Evolutionary conservation across 2,888 invertebrate species (phyloP).

Genomic region (Caradrina clavipalpis): DNA sequence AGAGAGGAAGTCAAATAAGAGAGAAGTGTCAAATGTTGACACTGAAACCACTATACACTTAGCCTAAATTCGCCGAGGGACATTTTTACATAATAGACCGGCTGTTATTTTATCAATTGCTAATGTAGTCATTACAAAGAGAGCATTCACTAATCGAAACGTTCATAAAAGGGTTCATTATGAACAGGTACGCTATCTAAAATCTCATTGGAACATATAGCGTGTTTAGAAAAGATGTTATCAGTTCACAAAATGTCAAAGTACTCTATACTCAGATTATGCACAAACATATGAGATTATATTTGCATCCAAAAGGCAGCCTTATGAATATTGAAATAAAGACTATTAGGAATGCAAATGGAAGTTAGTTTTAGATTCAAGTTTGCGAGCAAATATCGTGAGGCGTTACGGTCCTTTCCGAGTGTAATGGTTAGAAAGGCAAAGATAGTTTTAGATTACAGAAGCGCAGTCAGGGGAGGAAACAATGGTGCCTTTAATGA

Average conservation of each 20-base stretch:
- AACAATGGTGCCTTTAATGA: neutral
- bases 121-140: neutral
- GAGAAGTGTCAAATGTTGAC: too few species aligned
- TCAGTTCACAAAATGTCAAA: constrained; percentile 69
- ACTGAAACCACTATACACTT: too few species aligned
- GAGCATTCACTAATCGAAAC: neutral
- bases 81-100: too few species aligned
- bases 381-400: constrained; percentile 71
- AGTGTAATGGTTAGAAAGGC: constrained; percentile 65
- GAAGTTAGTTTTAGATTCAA: constrained; percentile 62
- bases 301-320: constrained; percentile 39
- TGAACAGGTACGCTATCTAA: constrained; percentile 34
- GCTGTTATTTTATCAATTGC: neutral
- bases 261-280: constrained; percentile 60
- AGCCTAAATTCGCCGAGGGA: too few species aligned
- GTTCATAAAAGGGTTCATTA: constrained; percentile 11
- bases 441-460: constrained; percentile 40
- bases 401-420: constrained; percentile 67
- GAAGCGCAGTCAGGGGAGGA: neutral
- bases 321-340: constrained; percentile 44
- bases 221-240: constrained; percentile 64
- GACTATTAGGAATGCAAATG: constrained; percentile 42
- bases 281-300: constrained; percentile 18
- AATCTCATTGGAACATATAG: constrained; percentile 43
- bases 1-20: too few species aligned